phyloP scores from a whole-genome alignment of 2,797 vertebrate genomes.

The Manis crassicaudata region DNA sequence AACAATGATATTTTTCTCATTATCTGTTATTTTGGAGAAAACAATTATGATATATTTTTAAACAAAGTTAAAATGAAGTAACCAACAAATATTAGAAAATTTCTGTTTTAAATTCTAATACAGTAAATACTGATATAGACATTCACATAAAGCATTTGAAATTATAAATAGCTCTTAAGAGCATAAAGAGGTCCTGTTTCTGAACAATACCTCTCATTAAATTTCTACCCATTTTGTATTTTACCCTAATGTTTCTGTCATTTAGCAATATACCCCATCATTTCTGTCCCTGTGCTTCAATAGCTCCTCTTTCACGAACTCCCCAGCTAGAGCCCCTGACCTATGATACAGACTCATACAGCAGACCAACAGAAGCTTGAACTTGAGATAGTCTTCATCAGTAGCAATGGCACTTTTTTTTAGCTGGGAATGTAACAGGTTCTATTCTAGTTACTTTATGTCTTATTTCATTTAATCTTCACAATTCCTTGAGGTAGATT shows the following conservation, averaged over 20 bases:
- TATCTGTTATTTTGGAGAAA: not conserved
- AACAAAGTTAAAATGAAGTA: not conserved
- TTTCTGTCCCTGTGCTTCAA: not conserved
- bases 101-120: not conserved
- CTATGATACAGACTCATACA: not conserved
- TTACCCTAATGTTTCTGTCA: not conserved
- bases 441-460: not conserved
- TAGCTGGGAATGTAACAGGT: not conserved
- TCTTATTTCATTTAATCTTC: not conserved
- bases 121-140: not conserved
- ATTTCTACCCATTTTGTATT: not conserved
- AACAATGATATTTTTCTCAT: not conserved
- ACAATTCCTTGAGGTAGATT: not conserved
- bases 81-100: not conserved
- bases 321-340: not conserved
- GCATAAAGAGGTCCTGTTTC: not conserved
- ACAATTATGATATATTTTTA: not conserved
- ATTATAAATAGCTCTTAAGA: not conserved
- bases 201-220: not conserved
- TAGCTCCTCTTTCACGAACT: not conserved
- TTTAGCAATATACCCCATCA: not conserved
- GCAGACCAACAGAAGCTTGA: not conserved
- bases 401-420: no score
- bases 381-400: not conserved
- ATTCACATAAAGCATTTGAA: not conserved